Evolutionary conservation across 2,113 vertebrate species (phyloP).

Genomic region (Oreochromis niloticus): DNA sequence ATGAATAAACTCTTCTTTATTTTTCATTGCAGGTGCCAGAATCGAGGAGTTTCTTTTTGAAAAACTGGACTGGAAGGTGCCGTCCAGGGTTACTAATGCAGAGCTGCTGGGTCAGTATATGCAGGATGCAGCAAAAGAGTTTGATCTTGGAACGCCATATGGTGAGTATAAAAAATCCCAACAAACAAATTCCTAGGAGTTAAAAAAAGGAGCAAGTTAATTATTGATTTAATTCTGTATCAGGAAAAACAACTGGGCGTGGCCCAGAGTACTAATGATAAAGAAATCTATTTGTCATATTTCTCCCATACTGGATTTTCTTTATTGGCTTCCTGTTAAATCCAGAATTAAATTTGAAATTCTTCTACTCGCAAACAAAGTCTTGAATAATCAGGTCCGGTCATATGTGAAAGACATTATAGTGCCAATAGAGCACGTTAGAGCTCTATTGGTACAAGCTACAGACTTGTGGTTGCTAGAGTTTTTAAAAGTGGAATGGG

Average conservation of each 20-base stretch:
- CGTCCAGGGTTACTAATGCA: conserved; percentile 84
- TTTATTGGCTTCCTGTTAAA: background rate
- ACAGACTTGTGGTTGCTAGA: background rate
- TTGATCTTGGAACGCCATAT: conserved; percentile 84
- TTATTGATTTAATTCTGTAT: background rate
- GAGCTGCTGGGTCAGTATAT: conserved; percentile 92
- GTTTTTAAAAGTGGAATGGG: background rate
- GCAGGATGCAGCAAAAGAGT: conserved; percentile 85
- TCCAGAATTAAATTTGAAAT: background rate
- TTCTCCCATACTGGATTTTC: background rate
- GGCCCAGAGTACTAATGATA: background rate
- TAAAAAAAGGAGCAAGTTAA: background rate
- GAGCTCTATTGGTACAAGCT: background rate
- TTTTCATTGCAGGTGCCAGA: conserved; percentile 73
- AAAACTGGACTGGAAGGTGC: conserved; percentile 90
- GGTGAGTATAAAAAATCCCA: conserved; percentile 67
- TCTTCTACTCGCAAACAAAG: background rate
- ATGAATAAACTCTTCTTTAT: background rate
- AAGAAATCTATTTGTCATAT: background rate
- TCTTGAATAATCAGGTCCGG: background rate
- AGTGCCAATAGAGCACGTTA: background rate
- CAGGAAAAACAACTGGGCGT: background rate
- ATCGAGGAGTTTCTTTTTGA: conserved; percentile 96
- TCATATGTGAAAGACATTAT: background rate
- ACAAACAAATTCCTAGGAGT: background rate